Percentiles rank a stretch among this genome's conserved stretches.
Conservation (phyloP, 1,140 invertebrate genomes). For the Tribolium castaneum region DNA sequence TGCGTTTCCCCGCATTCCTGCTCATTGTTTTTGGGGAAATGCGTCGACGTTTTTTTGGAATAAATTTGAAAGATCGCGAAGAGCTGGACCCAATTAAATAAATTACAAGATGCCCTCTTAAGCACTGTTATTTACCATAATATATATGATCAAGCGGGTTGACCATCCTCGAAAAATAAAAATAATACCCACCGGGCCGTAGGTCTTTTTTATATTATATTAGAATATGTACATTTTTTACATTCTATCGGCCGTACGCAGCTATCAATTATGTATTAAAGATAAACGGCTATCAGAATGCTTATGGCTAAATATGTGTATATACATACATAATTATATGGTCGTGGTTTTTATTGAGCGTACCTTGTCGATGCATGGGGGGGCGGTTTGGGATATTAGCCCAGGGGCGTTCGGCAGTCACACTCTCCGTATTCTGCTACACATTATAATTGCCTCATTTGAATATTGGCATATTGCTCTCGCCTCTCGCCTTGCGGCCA, state of each 20-base stretch:
- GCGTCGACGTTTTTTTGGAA: slow-evolving; percentile 1
- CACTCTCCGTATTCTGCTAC: slow-evolving; percentile 57
- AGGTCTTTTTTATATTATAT: slow-evolving; percentile 56
- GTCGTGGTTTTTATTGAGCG: slow-evolving; percentile 62
- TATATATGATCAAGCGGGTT: slow-evolving; percentile 55
- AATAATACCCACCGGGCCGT: slow-evolving; percentile 48
- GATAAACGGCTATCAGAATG: slow-evolving; percentile 64
- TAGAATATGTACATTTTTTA: slow-evolving; percentile 64
- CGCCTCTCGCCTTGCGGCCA: no score
- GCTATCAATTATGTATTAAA: slow-evolving; percentile 66
- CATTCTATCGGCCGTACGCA: slow-evolving; percentile 62
- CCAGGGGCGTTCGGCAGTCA: slow-evolving; percentile 58
- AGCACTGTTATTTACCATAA: slow-evolving; percentile 57
- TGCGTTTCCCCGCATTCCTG: background rate
- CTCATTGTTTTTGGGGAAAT: background rate
- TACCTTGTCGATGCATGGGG: slow-evolving; percentile 53
- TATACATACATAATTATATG: slow-evolving; percentile 65
- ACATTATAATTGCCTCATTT: slow-evolving; percentile 61
- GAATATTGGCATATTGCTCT: slow-evolving; percentile 55
- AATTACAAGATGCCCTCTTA: slow-evolving; percentile 45
- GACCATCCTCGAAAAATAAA: slow-evolving; percentile 46
- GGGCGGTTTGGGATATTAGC: slow-evolving; percentile 49
- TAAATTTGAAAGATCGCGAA: slow-evolving; percentile 25
- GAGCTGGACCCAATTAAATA: slow-evolving; percentile 40
- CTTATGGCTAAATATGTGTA: slow-evolving; percentile 64